Evolutionary conservation across 2,797 vertebrate species (phyloP).

Genomic region (Pelochelys cantorii): DNA sequence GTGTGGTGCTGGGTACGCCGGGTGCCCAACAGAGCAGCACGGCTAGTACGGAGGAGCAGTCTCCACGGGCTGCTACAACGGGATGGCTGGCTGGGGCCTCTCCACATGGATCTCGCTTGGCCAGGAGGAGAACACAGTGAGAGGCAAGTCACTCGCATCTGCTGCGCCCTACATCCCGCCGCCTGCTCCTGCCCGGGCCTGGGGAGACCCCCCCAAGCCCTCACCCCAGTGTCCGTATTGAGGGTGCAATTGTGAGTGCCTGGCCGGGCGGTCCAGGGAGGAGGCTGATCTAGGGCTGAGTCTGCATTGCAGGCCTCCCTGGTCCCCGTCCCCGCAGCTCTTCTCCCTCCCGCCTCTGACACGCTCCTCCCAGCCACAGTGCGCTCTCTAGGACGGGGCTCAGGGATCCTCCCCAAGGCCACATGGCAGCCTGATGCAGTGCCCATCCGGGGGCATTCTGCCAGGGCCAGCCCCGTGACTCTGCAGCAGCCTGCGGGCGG

Average conservation of each 20-base stretch:
- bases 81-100: too few relatives aligned
- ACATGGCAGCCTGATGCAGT: neutral
- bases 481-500: too few relatives aligned
- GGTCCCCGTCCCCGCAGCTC: neutral
- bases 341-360: neutral
- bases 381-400: too few relatives aligned
- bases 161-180: neutral
- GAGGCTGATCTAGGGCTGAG: neutral
- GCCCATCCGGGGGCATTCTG: neutral
- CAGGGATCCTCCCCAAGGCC: neutral
- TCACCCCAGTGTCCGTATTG: neutral
- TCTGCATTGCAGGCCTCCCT: neutral
- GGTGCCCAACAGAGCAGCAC: too few relatives aligned
- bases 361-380: neutral
- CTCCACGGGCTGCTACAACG: too few relatives aligned
- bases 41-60: too few relatives aligned
- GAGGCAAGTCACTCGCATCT: neutral
- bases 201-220: neutral
- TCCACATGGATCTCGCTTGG: too few relatives aligned
- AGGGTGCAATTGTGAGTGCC: neutral
- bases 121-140: too few relatives aligned
- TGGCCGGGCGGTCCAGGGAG: neutral
- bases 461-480: neutral
- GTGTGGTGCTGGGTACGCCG: too few relatives aligned
- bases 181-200: too few relatives aligned